These are phyloP conservation scores for Eptatretus burgeri DNA, from an alignment of 2,113 vertebrate genomes.

Conservation along the genomic window DNA sequence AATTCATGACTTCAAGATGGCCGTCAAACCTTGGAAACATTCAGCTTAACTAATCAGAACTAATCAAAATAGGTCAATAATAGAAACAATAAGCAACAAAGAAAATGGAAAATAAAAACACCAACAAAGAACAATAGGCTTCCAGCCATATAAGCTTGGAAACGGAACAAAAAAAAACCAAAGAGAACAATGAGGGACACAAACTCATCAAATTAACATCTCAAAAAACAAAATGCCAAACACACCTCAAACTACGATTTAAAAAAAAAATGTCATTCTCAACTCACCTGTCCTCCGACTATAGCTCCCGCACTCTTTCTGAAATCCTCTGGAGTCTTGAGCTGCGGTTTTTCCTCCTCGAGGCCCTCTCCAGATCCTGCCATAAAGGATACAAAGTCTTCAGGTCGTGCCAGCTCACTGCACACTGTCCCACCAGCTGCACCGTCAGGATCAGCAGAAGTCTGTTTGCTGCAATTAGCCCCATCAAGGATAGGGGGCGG, in stretches of 20 bases:
- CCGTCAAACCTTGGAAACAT: too few species aligned
- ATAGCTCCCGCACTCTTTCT: constrained; percentile 21
- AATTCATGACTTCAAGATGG: too few species aligned
- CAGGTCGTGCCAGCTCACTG: constrained; percentile 14
- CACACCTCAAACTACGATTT: constrained; percentile 22
- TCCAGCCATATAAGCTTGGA: not conserved
- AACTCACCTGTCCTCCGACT: too few species aligned
- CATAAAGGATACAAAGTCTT: constrained; percentile 44
- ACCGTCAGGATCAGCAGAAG: too few species aligned
- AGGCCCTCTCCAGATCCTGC: constrained; percentile 11
- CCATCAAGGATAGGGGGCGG: too few species aligned
- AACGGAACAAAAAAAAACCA: not conserved
- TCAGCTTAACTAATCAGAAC: too few species aligned
- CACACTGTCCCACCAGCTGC: too few species aligned
- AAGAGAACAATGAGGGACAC: not conserved
- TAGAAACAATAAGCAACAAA: too few species aligned
- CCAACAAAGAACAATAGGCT: too few species aligned
- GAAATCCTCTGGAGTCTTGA: constrained; percentile 95
- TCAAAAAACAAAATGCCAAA: not conserved
- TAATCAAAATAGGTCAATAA: too few species aligned
- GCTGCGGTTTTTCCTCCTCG: constrained; percentile 38
- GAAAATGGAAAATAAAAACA: too few species aligned
- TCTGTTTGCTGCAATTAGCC: too few species aligned
- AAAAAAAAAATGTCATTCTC: constrained; percentile 41
- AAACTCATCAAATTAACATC: not conserved